Base-by-base conservation (phyloP, 2,113 vertebrate species). In the Pardalotus punctatus region DNA sequence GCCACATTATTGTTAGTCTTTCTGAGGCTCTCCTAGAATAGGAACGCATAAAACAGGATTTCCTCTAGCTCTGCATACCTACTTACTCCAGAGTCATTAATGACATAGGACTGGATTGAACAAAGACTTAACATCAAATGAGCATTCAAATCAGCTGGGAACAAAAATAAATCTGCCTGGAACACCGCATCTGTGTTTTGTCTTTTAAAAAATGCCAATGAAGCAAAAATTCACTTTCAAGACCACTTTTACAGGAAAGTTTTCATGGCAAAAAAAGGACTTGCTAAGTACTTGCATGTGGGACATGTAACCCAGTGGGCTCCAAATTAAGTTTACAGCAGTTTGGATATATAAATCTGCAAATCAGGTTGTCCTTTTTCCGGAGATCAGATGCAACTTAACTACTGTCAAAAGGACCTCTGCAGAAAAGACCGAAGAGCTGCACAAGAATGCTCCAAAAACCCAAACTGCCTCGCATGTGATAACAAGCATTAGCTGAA, bases 1-100 rank as follows among this genome's bases (percentile, higher is more conserved):
- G 79, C 7, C 1, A 72, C 70, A 65, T 88, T 91, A 90, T 81
- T 95, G 96, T 96, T 96, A 71, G 72, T 77, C 77, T 80, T 92
- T 83, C 65, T 94, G 81, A 95, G 74, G 74, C 53, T 94, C 72
- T 83, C 83, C 77, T 81, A 86, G 94, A 94, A 95, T 67, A 96
- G 93, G 90, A 96, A 69, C 0, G 0, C 85, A 91, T 91, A 93
- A 94, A 86, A 91, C 97, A 97, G 97, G 96, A 96, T 97, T 97
- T 97, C 97, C 95, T 89, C 77, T 60, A 76, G 81, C 72, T 93
- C 90, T 97, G 94, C 86, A 69, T 35, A 94, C 85, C 88, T 92
- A 95, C 94, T 97, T 96, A 95, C 58, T 84, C 77, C 79, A 62
- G 31, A 93, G 90, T 91, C 86, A 94, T 94, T 91, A 96, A 90